A percentile compares a stretch with the other conserved stretches of the same genome.
Conservation (phyloP, 2,797 vertebrate genomes). For the Perdix hodgsoniae region DNA sequence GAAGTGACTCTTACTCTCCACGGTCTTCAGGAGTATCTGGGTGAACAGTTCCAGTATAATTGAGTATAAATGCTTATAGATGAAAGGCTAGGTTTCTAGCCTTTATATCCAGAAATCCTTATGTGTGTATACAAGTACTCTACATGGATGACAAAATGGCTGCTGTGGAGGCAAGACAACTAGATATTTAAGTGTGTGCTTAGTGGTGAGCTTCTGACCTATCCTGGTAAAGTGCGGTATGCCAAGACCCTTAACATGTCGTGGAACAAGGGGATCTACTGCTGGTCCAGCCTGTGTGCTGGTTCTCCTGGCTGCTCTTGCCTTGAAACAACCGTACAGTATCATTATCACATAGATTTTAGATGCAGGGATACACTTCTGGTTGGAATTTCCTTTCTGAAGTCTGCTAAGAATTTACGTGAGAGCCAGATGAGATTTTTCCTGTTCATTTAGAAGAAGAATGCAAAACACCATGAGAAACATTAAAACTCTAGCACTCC, state of each 20-base stretch:
- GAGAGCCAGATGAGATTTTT: slow-evolving; percentile 72
- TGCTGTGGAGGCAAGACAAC: background rate
- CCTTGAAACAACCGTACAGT: slow-evolving; percentile 39
- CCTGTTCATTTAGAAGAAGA: slow-evolving; percentile 57
- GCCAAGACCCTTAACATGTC: background rate
- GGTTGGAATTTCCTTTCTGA: slow-evolving; percentile 78
- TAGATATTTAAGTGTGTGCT: background rate
- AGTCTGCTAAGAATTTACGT: slow-evolving; percentile 75
- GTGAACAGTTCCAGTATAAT: background rate
- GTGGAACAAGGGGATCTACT: background rate
- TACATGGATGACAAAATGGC: background rate
- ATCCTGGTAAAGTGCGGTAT: background rate
- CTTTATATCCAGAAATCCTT: background rate
- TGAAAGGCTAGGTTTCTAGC: background rate
- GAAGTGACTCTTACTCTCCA: background rate
- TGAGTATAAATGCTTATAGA: background rate
- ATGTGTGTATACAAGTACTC: background rate
- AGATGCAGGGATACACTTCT: slow-evolving; percentile 63
- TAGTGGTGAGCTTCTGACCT: background rate
- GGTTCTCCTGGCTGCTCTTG: slow-evolving; percentile 38
- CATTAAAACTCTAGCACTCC: slow-evolving; percentile 52
- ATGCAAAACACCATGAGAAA: slow-evolving; percentile 72
- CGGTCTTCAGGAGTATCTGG: background rate
- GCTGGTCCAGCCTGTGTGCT: background rate
- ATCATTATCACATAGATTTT: slow-evolving; percentile 56